Conservation (phyloP, 2,888 invertebrate genomes). For the Tineola bisselliella region DNA sequence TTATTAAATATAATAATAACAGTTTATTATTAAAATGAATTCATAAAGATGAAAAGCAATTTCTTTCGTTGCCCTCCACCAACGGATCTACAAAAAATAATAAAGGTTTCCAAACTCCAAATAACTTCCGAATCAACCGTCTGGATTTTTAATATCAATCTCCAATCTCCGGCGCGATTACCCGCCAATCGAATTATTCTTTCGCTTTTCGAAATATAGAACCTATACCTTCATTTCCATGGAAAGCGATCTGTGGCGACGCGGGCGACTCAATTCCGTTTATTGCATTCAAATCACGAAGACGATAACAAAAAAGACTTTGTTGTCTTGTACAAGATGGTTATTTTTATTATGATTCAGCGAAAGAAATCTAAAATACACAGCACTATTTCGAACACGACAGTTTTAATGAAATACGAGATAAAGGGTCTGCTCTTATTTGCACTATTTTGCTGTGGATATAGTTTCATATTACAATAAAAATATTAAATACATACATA, state of each 20-base stretch:
- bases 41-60: constrained; percentile 6
- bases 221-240: constrained; percentile 45
- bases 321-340: constrained; percentile 4
- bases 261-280: constrained; percentile 32
- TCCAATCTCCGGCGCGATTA: constrained; percentile 35
- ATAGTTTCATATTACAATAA: too few species aligned
- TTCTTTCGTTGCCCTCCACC: neutral
- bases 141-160: constrained; percentile 35
- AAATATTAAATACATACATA: too few species aligned
- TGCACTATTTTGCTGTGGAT: too few species aligned
- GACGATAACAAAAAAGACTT: constrained; percentile 24
- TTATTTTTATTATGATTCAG: constrained; percentile 3
- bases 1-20: neutral
- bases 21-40: constrained; percentile 3
- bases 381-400: neutral
- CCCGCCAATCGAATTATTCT: constrained; percentile 40
- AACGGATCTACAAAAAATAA: neutral
- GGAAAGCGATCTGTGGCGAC: constrained; percentile 38
- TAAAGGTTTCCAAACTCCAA: constrained; percentile 12
- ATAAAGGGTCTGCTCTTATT: too few species aligned
- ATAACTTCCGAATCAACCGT: constrained; percentile 20
- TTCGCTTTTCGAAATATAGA: constrained; percentile 31
- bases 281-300: constrained; percentile 30
- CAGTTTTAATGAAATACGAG: too few species aligned
- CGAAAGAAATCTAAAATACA: neutral